Evolutionary conservation across 2,888 invertebrate species (phyloP).

Genomic region (Idaea biselata): DNA sequence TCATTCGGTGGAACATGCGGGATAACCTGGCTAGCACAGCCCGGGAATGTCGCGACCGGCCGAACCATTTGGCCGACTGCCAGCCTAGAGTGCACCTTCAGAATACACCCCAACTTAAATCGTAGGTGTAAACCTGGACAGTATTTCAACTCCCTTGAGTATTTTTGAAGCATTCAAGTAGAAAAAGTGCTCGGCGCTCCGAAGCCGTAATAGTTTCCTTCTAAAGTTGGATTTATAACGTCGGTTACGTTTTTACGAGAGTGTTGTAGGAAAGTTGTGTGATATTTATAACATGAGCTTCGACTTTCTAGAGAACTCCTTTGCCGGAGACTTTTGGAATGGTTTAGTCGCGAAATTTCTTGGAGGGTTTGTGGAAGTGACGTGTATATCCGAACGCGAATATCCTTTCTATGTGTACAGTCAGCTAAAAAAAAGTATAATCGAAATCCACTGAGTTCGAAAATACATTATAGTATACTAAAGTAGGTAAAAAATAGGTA

Average conservation of each 20-base stretch:
- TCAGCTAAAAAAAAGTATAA: too few species aligned
- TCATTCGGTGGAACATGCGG: too few species aligned
- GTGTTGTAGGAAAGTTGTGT: not conserved
- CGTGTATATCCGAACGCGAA: too few species aligned
- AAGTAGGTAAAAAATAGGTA: too few species aligned
- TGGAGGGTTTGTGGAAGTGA: not conserved
- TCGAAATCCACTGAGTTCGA: too few species aligned
- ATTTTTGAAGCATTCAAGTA: conserved; percentile 17
- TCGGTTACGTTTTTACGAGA: not conserved
- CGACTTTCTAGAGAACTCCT: not conserved
- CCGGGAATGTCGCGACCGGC: not conserved
- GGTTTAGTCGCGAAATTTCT: not conserved
- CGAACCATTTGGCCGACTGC: conserved; percentile 7
- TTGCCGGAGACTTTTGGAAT: not conserved
- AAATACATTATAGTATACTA: too few species aligned
- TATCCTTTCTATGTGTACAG: not conserved
- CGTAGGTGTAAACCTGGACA: conserved; percentile 21
- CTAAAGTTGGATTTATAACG: not conserved
- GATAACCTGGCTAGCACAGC: too few species aligned
- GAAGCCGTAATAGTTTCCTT: not conserved
- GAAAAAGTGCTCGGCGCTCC: conserved; percentile 17
- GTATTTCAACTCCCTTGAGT: conserved; percentile 19
- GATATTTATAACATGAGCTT: conserved; percentile 1
- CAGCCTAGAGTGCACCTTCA: conserved; percentile 15
- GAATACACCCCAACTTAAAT: conserved; percentile 17